Evolutionary conservation across 2,113 vertebrate species (phyloP).

Genomic region (Oryzias celebensis): DNA sequence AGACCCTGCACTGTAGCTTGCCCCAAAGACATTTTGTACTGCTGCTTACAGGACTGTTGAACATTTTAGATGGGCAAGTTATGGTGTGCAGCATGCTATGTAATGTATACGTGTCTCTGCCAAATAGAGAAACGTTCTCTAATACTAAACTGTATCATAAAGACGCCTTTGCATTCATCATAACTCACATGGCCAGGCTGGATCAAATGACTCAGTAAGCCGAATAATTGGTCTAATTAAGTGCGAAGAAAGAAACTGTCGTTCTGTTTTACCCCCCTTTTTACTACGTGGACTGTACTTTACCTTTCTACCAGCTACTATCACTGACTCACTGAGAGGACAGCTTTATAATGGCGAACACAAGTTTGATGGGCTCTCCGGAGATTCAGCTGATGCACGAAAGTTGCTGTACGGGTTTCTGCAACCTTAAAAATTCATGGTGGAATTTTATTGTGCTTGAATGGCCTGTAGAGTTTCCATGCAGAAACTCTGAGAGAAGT

Average conservation of each 20-base stretch:
- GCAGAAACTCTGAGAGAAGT: slow-evolving; percentile 31
- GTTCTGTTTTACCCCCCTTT: slow-evolving; percentile 16
- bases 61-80: slow-evolving; percentile 43
- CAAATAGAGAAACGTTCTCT: slow-evolving; percentile 13
- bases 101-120: slow-evolving; percentile 1
- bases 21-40: slow-evolving; percentile 52
- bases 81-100: slow-evolving; percentile 15
- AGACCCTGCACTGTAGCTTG: slow-evolving; percentile 38
- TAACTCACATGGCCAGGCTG: slow-evolving; percentile 50
- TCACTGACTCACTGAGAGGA: slow-evolving; percentile 46
- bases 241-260: slow-evolving; percentile 61
- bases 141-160: slow-evolving; percentile 22
- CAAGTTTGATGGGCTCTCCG: slow-evolving; percentile 51
- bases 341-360: slow-evolving; percentile 60
- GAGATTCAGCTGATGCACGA: slow-evolving; percentile 62
- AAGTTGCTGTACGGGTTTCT: slow-evolving; percentile 56
- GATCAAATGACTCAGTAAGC: slow-evolving; percentile 66
- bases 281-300: slow-evolving; percentile 47
- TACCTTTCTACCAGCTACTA: slow-evolving; percentile 40
- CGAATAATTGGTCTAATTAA: slow-evolving; percentile 71
- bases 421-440: slow-evolving; percentile 64
- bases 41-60: slow-evolving; percentile 60
- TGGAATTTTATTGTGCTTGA: slow-evolving; percentile 52
- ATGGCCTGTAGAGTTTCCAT: slow-evolving; percentile 46
- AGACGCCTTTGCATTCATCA: slow-evolving; percentile 42